Evolutionary conservation across 2,113 vertebrate genomes (phyloP).

Genomic region (Muntiacus reevesi): DNA sequence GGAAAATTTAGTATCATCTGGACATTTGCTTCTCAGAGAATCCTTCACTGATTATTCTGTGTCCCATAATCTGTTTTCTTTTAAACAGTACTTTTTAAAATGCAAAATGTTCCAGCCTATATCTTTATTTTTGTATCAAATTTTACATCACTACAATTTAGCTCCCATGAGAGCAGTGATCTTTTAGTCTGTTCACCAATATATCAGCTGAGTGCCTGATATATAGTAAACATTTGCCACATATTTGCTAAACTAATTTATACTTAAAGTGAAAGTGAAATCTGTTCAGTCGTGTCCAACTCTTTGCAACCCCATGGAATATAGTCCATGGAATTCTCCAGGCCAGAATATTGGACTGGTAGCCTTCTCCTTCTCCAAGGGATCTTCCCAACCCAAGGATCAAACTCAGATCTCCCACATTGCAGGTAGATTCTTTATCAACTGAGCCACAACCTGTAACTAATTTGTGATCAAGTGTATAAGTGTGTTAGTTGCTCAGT

Average conservation of each 20-base stretch:
- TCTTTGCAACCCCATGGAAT: background rate
- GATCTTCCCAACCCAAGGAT: background rate
- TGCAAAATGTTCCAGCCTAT: background rate
- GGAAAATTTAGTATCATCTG: background rate
- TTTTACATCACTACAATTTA: background rate
- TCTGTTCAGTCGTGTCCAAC: background rate
- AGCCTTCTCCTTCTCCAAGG: background rate
- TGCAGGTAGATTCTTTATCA: background rate
- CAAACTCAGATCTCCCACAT: fast-evolving
- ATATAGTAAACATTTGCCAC: background rate
- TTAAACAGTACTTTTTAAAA: background rate
- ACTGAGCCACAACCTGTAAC: background rate
- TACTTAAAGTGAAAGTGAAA: background rate
- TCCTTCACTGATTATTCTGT: background rate
- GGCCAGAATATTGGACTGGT: background rate
- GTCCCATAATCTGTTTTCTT: background rate
- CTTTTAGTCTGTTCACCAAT: background rate
- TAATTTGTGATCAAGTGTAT: background rate
- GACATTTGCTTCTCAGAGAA: background rate
- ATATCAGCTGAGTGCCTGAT: background rate
- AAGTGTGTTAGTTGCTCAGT: background rate
- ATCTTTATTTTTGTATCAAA: background rate
- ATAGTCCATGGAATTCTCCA: background rate
- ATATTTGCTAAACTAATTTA: background rate
- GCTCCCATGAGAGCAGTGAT: background rate